Base-by-base conservation (phyloP, 2,888 invertebrate species). In the Scaptomyza reducta region DNA sequence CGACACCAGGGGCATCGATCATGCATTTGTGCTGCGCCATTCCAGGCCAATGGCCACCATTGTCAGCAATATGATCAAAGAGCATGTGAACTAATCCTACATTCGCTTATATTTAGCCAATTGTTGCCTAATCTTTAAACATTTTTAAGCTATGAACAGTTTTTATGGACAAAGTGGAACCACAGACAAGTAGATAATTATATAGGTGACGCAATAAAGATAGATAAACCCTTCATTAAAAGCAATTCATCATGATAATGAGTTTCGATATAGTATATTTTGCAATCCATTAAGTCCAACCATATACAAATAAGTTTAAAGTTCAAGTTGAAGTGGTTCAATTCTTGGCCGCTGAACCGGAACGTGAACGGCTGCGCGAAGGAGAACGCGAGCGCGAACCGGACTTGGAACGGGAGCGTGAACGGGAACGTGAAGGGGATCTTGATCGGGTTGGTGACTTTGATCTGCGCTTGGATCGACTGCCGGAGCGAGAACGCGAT, bases 11-110 rank as follows among this genome's bases (percentile, higher is more conserved):
- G 93, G 93, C 18, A 94, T 94, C 80, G 93, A 93, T 33, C 98
- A 98, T 92, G 95, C 96, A 3, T 98, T 97, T 93, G 96, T 97
- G 6, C 90, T 98, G 41, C 93, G 93, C 45, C 92, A 93, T 41
- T 94, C 95, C 1, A 89, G 92, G 51, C 91, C 92, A 75, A 93
- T 96, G 86, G 96, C 93, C 1, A 88, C 14, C 1, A 87, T 90
- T 41, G 88, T 92, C 6, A 75, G 84, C 10, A 81, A 89, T n/a
- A 91, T 91, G 91, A 91, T 92, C 44, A 68, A 74, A 27, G 70
- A 90, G 64, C 75, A 90, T 51, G 16, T 77, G 13, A 11, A 66
- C 3, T 73, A 40, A 1, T 6, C n/a, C n/a, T 9, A 6, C 5
- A 29, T 29, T 13, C n/a, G n/a, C n/a, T n/a, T n/a, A n/a, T n/a